Base-by-base conservation (phyloP, 2,113 vertebrate species). In the Amphiprion ocellaris region DNA sequence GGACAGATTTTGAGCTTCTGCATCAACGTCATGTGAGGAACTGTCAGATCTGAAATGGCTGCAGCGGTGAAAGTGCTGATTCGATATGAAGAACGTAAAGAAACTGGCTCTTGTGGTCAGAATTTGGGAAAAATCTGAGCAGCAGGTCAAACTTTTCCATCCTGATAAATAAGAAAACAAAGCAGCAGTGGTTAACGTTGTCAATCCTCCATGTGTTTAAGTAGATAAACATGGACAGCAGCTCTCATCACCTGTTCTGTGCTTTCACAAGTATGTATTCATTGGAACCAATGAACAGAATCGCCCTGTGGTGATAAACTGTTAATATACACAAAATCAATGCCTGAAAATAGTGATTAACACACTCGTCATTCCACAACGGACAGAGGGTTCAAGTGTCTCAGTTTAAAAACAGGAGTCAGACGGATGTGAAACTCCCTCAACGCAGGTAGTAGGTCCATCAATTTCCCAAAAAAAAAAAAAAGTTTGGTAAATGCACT, bases 401-500 rank as follows among this genome's bases (percentile, higher is more conserved):
- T 80, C 28, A 12, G 1, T 77, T 69, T 79, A 55, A 69, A 82
- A 73, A 81, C 15, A 65, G 56, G 50, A 44, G 58, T 74, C 68
- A 77, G 33, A 61, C 30, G 46, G 60, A 49, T 0, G 19, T 21
- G 49, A 19, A 19, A 23, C 26, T 37, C 24, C 39, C 19, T 47
- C 65, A 52, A 39, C 55, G 52, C 58, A 70, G 63, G 53, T 49
- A 60, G 60, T 39, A 81, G 74, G 69, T 83, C 77, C 81, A 53
- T 74, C n/a, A 21, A 59, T 63, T 73, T 64, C 44, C 15, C n/a
- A n/a, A 50, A 44, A 70, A 53, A 37, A 26, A 50, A 44, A 70
- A 53, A 37, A 70, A 70, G 56, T 82, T 14, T 44, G 23, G 26
- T 78, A 58, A 89, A 91, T 62, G 60, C 70, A 77, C 69, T 69